Base-by-base conservation (phyloP, 2,797 vertebrate species). In the Myotis vivesi region DNA sequence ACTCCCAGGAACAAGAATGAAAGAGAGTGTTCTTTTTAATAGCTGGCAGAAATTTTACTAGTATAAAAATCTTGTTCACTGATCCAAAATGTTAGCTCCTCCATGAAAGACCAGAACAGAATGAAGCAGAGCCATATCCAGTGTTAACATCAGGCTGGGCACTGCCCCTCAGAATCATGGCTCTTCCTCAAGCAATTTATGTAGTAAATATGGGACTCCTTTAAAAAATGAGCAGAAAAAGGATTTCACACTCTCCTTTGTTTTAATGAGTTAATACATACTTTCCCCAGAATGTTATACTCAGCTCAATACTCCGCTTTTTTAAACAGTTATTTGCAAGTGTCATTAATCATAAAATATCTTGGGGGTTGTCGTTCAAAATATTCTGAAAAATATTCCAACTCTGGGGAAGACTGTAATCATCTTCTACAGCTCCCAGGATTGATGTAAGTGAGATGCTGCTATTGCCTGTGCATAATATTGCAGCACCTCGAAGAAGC, bases 201-300 rank as follows among this genome's bases (percentile, higher is more conserved):
- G 33, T 15, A 79, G 44, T 28, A 79, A 85, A 75, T 38, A 46
- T 6, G 0, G 64, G 38, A 68, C 19, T 64, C 28, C 75, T 76
- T 76, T 10, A 49, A 55, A 81, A 86, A 89, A 55, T 23, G 28
- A 75, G 16, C n/a, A 7, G 30, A 80, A 90, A 92, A 77, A 96
- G 88, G 95, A 88, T 88, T 84, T 64, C 3, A 94, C 66, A 81
- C 62, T 95, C 97, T 96, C 64, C 90, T 96, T 96, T 97, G 80
- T 95, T 93, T 94, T 94, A 95, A 22, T 89, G 80, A 91, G 12
- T 97, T 80, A 64, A 92, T 51, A 76, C 33, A 12, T 84, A 82
- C 81, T 94, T 59, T 96, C 96, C 91, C 55, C 85, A 90, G 87
- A 96, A 96, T 77, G 85, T 38, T 83, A 22, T 30, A 53, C 30